Evolutionary conservation across 2,113 vertebrate genomes (phyloP).

Genomic region (Labeo rohita): DNA sequence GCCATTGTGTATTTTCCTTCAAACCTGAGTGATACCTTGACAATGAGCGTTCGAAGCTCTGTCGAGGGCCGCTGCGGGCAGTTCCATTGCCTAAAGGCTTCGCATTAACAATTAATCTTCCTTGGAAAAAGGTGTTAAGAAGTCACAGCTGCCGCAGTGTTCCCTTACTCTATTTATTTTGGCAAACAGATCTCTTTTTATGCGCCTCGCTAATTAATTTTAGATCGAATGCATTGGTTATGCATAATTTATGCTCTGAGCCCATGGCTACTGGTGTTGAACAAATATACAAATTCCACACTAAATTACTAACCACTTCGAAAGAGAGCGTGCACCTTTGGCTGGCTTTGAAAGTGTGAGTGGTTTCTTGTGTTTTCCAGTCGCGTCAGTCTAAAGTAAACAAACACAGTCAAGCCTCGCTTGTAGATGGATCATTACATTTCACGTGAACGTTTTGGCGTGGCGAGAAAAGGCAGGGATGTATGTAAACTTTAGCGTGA

Average conservation of each 20-base stretch:
- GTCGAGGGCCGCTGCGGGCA: constrained; percentile 66
- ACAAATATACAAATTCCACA: constrained; percentile 76
- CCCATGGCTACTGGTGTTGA: constrained; percentile 74
- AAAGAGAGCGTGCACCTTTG: constrained; percentile 59
- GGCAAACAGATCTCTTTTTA: constrained; percentile 64
- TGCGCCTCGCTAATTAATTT: constrained; percentile 76
- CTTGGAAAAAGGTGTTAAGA: constrained; percentile 67
- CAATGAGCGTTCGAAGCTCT: constrained; percentile 67
- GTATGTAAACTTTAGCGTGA: not conserved
- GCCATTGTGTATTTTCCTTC: constrained; percentile 53
- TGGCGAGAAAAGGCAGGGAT: constrained; percentile 24
- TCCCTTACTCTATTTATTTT: constrained; percentile 67
- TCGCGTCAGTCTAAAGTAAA: constrained; percentile 69
- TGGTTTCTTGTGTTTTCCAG: constrained; percentile 51
- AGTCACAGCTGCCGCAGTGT: constrained; percentile 71
- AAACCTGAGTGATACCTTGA: constrained; percentile 62
- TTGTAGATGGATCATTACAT: constrained; percentile 62
- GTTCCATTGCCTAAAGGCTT: constrained; percentile 73
- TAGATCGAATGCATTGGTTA: constrained; percentile 75
- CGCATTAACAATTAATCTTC: constrained; percentile 77
- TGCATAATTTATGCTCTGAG: constrained; percentile 77
- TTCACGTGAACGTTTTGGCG: constrained; percentile 8
- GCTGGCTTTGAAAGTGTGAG: constrained; percentile 59
- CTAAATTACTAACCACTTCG: constrained; percentile 71
- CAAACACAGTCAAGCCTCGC: constrained; percentile 62